phyloP scores from a whole-genome alignment of 2,888 invertebrate genomes.

The Epistrophe eligans region DNA sequence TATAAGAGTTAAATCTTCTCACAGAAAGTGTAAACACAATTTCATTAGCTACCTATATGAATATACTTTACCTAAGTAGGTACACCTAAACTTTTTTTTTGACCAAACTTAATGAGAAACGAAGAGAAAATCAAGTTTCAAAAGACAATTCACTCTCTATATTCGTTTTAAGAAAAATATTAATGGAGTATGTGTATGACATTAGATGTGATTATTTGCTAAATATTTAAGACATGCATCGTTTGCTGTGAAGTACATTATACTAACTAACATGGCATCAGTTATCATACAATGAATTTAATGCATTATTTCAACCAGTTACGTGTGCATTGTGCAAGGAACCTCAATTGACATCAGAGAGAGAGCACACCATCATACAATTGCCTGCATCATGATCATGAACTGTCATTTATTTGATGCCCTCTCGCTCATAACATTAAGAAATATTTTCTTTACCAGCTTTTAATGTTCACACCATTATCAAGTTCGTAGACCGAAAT shows the following conservation, averaged over 20 bases:
- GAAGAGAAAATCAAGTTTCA: slow-evolving; percentile 18
- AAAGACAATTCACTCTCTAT: slow-evolving; percentile 18
- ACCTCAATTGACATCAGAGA: slow-evolving; percentile 1
- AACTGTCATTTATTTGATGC: slow-evolving; percentile 61
- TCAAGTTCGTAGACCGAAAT: slow-evolving; percentile 41
- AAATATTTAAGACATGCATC: slow-evolving; percentile 39
- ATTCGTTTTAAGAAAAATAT: slow-evolving; percentile 9
- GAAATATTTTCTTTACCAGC: slow-evolving; percentile 39
- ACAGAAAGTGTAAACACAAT: slow-evolving; percentile 15
- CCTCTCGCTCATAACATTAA: slow-evolving; percentile 9
- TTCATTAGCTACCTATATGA: neutral
- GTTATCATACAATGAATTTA: slow-evolving; percentile 33
- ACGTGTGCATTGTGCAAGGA: slow-evolving; percentile 29
- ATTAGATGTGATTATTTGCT: slow-evolving; percentile 56
- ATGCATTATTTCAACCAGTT: slow-evolving; percentile 63
- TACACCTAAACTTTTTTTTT: neutral
- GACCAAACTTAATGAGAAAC: slow-evolving; percentile 21
- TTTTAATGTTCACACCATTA: slow-evolving; percentile 50
- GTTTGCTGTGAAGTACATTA: slow-evolving; percentile 19
- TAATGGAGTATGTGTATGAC: slow-evolving; percentile 35
- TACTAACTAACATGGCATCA: slow-evolving; percentile 12
- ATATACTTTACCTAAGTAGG: too few relatives aligned
- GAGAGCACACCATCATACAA: slow-evolving; percentile 5
- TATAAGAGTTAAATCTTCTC: slow-evolving; percentile 28
- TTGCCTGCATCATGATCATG: slow-evolving; percentile 59